These are phyloP conservation scores for Chloroceryle inda DNA, from an alignment of 2,797 vertebrate species.

Conservation along the genomic window DNA sequence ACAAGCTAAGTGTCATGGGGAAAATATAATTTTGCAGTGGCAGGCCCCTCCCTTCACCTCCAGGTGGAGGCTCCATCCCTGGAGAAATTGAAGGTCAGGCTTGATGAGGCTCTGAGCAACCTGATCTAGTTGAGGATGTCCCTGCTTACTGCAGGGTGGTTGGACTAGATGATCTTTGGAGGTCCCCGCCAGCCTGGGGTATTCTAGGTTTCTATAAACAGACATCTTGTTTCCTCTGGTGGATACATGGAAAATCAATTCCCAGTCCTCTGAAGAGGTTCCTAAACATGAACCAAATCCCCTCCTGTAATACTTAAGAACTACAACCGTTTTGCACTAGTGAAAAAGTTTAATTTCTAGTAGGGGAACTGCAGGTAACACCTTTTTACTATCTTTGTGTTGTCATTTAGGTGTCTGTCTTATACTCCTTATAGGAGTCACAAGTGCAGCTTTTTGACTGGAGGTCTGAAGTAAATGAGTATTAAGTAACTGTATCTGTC, in stretches of 20 bases:
- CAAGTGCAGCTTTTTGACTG: slow-evolving; percentile 8
- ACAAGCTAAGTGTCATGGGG: slow-evolving; percentile 47
- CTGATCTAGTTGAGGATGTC: no score
- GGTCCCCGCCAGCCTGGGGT: no score
- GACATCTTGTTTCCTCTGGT: slow-evolving; percentile 27
- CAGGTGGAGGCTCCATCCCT: no score
- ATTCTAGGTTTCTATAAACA: neutral
- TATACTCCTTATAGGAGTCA: neutral
- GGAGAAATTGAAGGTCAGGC: no score
- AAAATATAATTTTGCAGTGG: slow-evolving; percentile 65
- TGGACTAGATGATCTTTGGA: no score
- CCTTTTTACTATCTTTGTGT: neutral
- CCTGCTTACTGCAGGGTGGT: no score
- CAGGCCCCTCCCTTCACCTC: neutral
- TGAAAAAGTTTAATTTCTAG: neutral
- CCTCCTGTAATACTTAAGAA: neutral
- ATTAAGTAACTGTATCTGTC: slow-evolving; percentile 52
- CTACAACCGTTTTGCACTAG: neutral
- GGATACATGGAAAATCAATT: slow-evolving; percentile 70
- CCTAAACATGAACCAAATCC: slow-evolving; percentile 31
- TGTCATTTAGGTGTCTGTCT: neutral
- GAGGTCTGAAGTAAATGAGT: slow-evolving; percentile 10
- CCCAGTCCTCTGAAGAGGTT: slow-evolving; percentile 24
- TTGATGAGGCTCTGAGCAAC: no score
- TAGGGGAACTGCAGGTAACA: neutral